phyloP scores from a whole-genome alignment of 2,113 vertebrate genomes.

The Mobula hypostoma region DNA sequence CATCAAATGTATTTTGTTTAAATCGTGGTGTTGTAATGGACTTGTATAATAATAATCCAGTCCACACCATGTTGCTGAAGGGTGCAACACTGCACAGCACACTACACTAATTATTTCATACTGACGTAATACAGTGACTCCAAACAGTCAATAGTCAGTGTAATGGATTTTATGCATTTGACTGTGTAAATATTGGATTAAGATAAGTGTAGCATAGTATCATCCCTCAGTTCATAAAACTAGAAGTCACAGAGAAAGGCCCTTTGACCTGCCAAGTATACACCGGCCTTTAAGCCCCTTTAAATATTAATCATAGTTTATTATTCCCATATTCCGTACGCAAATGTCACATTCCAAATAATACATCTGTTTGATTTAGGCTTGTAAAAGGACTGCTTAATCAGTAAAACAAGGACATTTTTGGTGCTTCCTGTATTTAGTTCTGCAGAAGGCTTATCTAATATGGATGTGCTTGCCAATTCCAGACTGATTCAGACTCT shows the following conservation, averaged over 20 bases:
- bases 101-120: neutral
- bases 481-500: conserved; percentile 87
- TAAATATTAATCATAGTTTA: too few species aligned
- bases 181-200: neutral
- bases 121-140: neutral
- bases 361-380: neutral
- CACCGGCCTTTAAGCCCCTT: too few species aligned
- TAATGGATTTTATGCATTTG: neutral
- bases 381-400: neutral
- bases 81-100: neutral
- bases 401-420: neutral
- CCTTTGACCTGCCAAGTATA: too few species aligned
- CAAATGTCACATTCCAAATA: neutral
- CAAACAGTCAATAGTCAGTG: neutral
- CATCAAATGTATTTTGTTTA: neutral
- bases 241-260: too few species aligned
- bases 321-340: too few species aligned
- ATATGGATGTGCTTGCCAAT: neutral
- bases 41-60: neutral
- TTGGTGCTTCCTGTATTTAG: too few species aligned
- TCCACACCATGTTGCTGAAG: neutral
- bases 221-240: neutral
- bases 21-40: neutral
- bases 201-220: neutral
- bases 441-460: neutral